These are phyloP conservation scores for Electrophaes corylata DNA, from an alignment of 2,888 invertebrate species.

Conservation along the genomic window DNA sequence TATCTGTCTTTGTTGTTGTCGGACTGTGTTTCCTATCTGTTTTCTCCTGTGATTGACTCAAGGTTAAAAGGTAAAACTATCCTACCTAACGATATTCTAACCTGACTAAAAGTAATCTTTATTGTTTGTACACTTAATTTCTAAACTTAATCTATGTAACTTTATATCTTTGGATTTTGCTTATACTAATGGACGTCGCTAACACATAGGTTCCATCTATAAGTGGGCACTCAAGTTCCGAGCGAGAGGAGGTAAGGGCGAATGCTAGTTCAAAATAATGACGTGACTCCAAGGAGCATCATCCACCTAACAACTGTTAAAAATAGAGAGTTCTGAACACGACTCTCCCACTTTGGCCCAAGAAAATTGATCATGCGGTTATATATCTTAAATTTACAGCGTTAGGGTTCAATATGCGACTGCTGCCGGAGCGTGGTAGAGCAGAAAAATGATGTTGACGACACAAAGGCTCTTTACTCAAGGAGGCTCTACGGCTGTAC, in stretches of 20 bases:
- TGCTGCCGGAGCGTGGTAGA: slow-evolving; percentile 3
- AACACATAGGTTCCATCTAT: neutral
- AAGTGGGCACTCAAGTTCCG: neutral
- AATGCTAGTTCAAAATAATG: slow-evolving; percentile 17
- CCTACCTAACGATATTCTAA: no score
- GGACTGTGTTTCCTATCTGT: no score
- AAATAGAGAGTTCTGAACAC: slow-evolving; percentile 23
- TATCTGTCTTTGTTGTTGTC: no score
- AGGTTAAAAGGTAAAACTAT: no score
- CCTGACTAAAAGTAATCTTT: no score
- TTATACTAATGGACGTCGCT: no score
- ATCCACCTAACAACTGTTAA: slow-evolving; percentile 20
- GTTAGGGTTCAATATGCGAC: neutral
- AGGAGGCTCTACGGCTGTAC: slow-evolving; percentile 14
- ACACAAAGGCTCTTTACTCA: slow-evolving; percentile 27
- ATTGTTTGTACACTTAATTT: no score
- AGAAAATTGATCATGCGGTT: neutral
- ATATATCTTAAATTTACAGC: neutral
- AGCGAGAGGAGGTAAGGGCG: neutral
- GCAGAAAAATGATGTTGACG: slow-evolving; percentile 21
- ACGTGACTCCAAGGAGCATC: slow-evolving; percentile 15
- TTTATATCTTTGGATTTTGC: no score
- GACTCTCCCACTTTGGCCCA: slow-evolving; percentile 2
- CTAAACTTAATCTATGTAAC: no score
- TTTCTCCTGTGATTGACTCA: no score